Conservation (phyloP, 2,113 vertebrate species). For the Vireo altiloquus region DNA sequence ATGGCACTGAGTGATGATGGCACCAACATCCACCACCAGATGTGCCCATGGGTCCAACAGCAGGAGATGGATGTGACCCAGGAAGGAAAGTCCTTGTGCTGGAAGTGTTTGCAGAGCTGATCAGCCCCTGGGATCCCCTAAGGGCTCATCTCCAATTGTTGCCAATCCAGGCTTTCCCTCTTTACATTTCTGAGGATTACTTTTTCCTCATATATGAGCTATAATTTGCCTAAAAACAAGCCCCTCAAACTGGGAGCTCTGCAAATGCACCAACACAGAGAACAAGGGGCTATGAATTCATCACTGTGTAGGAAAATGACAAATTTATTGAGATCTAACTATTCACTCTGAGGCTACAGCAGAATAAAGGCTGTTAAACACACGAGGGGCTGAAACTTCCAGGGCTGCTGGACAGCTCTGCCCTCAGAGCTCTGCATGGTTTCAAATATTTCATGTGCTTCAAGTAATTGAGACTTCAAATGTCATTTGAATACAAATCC, state of each 20-base stretch:
- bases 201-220: not conserved
- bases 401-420: not conserved
- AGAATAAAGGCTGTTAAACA: not conserved
- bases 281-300: not conserved
- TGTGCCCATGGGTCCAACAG: rapidly evolving
- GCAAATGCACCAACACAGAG: not conserved
- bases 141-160: not conserved
- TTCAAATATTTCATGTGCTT: not conserved
- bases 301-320: not conserved
- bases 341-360: constrained; percentile 1
- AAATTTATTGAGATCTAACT: not conserved
- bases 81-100: rapidly evolving
- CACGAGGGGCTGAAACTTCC: not conserved
- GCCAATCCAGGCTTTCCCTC: not conserved
- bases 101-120: not conserved
- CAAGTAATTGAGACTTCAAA: not conserved
- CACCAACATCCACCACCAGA: not conserved
- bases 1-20: rapidly evolving
- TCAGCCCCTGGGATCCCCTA: no score
- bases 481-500: constrained; percentile 4
- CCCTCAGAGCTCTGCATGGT: not conserved
- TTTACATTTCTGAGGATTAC: not conserved
- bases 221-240: not conserved
- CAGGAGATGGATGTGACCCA: rapidly evolving
- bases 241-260: not conserved